Evolutionary conservation across 2,797 vertebrate species (phyloP).

Genomic region (Anguilla megastoma): DNA sequence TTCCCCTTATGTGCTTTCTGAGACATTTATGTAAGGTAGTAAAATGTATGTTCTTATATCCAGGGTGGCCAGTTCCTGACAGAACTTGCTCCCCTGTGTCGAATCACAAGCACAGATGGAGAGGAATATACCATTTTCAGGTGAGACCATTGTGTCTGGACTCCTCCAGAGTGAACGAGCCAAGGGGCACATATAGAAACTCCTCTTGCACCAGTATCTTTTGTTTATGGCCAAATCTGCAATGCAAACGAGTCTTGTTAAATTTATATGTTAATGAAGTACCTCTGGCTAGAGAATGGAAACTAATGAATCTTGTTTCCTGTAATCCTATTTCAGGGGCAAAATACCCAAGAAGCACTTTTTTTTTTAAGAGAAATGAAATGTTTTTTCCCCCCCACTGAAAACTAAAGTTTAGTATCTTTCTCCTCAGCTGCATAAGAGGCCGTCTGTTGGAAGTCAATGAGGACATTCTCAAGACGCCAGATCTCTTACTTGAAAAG

Average conservation of each 20-base stretch:
- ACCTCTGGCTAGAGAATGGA: neutral
- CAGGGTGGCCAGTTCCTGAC: conserved; percentile 97
- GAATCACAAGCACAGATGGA: conserved; percentile 88
- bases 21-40: neutral
- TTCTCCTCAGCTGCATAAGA: conserved; percentile 83
- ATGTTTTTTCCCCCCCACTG: neutral
- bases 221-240: neutral
- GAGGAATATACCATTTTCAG: conserved; percentile 92
- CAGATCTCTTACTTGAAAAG: conserved; percentile 87
- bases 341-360: neutral
- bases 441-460: conserved; percentile 96
- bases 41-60: conserved; percentile 10
- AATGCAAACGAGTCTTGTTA: neutral
- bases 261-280: conserved; percentile 1
- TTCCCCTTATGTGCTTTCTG: neutral
- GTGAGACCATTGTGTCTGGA: conserved; percentile 61
- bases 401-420: neutral
- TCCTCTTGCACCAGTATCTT: neutral
- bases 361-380: neutral
- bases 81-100: conserved; percentile 92
- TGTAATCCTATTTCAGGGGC: neutral
- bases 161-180: neutral
- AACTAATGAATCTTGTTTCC: neutral
- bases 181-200: neutral
- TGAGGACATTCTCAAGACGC: conserved; percentile 84